Evolutionary conservation across 2,888 invertebrate species (phyloP).

Genomic region (Leptinotarsa juncta): DNA sequence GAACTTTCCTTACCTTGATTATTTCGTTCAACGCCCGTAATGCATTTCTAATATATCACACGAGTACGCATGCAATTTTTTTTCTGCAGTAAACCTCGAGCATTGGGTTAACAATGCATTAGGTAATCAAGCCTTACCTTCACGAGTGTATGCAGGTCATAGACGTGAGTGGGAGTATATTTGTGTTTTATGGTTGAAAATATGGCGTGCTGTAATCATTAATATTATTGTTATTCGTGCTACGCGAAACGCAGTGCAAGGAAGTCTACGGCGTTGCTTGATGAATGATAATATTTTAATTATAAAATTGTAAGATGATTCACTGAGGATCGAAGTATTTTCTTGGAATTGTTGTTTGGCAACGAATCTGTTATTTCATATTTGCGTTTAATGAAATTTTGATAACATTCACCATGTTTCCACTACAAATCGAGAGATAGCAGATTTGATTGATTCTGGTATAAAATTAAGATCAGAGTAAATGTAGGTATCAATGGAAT

Average conservation of each 20-base stretch:
- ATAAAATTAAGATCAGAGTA: too few species aligned
- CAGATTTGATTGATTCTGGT: too few species aligned
- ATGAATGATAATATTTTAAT: slow-evolving; percentile 2
- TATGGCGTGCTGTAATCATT: slow-evolving; percentile 16
- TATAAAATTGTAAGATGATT: neutral
- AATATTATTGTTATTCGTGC: slow-evolving; percentile 16
- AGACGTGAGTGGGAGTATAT: slow-evolving; percentile 49
- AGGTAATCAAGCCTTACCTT: slow-evolving; percentile 31
- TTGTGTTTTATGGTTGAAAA: slow-evolving; percentile 30
- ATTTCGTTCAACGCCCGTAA: neutral
- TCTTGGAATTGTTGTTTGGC: neutral
- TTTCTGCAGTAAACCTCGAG: slow-evolving; percentile 3
- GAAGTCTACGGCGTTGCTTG: slow-evolving; percentile 13
- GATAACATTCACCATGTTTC: too few species aligned
- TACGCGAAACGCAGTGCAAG: slow-evolving; percentile 5
- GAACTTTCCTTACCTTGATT: neutral
- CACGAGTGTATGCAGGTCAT: slow-evolving; percentile 42
- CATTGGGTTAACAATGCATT: slow-evolving; percentile 36
- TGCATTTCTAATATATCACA: neutral
- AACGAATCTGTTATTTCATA: too few species aligned
- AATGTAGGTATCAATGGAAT: too few species aligned
- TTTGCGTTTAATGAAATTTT: too few species aligned
- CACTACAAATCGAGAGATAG: too few species aligned
- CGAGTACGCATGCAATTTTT: neutral
- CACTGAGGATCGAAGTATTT: neutral